Conservation (phyloP, 1,140 invertebrate genomes). For the Drosophila orena region DNA sequence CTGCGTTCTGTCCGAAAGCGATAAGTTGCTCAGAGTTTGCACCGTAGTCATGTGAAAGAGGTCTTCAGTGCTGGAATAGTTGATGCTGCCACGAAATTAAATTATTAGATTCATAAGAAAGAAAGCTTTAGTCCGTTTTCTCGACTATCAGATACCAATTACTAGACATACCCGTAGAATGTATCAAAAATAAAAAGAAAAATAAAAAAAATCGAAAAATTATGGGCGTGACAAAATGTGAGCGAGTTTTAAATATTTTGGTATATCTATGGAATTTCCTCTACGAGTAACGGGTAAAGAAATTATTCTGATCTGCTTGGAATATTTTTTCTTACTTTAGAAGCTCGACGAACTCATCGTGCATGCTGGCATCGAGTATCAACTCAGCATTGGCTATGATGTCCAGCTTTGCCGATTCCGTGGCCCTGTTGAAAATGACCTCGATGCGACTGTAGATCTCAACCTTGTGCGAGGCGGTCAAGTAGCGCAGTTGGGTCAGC, state of each 20-base stretch:
- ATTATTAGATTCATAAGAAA: neutral
- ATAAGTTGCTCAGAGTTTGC: slow-evolving; percentile 70
- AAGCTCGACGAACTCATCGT: slow-evolving; percentile 75
- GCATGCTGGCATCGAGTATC: slow-evolving; percentile 69
- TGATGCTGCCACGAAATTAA: slow-evolving; percentile 44
- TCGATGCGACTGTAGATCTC: slow-evolving; percentile 68
- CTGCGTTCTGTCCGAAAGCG: slow-evolving; percentile 58
- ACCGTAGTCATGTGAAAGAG: slow-evolving; percentile 65
- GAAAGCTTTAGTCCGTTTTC: too few relatives aligned
- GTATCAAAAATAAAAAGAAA: too few relatives aligned
- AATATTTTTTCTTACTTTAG: slow-evolving; percentile 55
- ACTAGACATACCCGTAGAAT: too few relatives aligned
- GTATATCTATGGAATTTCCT: too few relatives aligned
- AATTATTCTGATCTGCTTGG: too few relatives aligned
- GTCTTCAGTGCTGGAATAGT: slow-evolving; percentile 65
- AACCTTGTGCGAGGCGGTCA: slow-evolving; percentile 63
- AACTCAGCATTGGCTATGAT: slow-evolving; percentile 73
- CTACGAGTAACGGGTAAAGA: too few relatives aligned
- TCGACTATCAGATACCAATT: too few relatives aligned
- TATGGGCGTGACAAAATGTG: too few relatives aligned
- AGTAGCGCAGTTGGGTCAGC: slow-evolving; percentile 73
- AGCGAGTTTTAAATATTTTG: too few relatives aligned
- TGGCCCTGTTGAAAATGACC: slow-evolving; percentile 60
- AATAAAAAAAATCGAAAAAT: too few relatives aligned
- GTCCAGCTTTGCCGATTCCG: slow-evolving; percentile 53